Base-by-base conservation (phyloP, 2,888 invertebrate species). In the Phengaris alcon region DNA sequence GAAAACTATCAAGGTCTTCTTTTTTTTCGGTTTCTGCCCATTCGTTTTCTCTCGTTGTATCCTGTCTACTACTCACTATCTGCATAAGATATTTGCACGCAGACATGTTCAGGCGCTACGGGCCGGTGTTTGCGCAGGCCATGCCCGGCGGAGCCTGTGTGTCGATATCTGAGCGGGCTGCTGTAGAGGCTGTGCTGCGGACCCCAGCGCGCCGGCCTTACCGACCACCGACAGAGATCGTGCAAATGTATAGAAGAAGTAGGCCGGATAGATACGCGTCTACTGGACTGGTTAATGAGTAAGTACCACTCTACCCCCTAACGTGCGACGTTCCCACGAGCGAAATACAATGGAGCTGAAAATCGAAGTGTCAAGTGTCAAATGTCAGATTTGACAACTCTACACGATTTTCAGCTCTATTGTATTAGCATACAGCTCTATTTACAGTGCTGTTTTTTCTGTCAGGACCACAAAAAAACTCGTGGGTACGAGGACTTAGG, bases 261-360 rank as follows among this genome's bases (percentile, higher is more conserved):
- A 93, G 96, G 22, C 96, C 96, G 0, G 97, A 97, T 84, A 94
- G 97, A 85, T 98, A 97, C 86, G 95, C 97, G 52, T 97, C 96
- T 79, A 95, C 95, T 46, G 97, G 98, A 80, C 94, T 98, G 74
- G 96, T 96, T 52, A 97, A 97, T 86, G 97, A 97, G 96, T 97
- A 92, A 95, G 96, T 95, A 81, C 35, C 35, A 35, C 35, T 2
- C 1, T 35, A 35, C 35, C 35, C 35, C 35, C 35, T 35, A 35
- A 22, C 22, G 35, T 3, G 35, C 35, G 0, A 35, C 35, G 35
- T 3, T 3, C 35, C 35, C 35, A 35, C 35, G 35, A 35, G 35
- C 35, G 35, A 35, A 35, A 35, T 3, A 35, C 3, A 35, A 35
- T 3, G 0, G 2, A 4, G 3, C 1, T 35, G 35, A 3, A 35